Percentiles rank a stretch among this genome's conserved stretches.
Conservation (phyloP, 1,140 invertebrate species). For the Oedothorax gibbosus region DNA sequence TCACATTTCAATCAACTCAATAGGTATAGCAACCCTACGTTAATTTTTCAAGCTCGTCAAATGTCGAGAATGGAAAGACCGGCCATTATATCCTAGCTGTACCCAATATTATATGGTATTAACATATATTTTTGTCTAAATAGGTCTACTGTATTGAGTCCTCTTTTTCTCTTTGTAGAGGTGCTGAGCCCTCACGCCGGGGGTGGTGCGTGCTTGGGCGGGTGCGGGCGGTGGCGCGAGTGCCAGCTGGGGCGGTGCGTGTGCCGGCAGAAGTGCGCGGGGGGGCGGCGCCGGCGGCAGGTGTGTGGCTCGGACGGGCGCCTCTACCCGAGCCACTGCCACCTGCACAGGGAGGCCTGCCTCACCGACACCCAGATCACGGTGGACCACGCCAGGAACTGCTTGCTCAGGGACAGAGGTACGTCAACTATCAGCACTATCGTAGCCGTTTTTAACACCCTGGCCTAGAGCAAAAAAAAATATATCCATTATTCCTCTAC, state of each 20-base stretch:
- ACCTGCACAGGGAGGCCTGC: slow-evolving; percentile 79
- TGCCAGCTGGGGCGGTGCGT: slow-evolving; percentile 76
- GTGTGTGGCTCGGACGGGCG: slow-evolving; percentile 82
- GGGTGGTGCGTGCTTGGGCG: slow-evolving; percentile 70
- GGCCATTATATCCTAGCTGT: no score
- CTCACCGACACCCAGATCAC: slow-evolving; percentile 73
- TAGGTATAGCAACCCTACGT: no score
- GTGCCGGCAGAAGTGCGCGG: slow-evolving; percentile 74
- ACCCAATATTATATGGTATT: no score
- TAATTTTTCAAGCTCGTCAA: no score
- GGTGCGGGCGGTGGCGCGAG: slow-evolving; percentile 78
- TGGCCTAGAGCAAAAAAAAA: no score
- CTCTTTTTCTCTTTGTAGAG: not conserved
- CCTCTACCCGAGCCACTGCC: slow-evolving; percentile 81
- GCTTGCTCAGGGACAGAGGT: slow-evolving; percentile 47
- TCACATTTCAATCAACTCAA: no score
- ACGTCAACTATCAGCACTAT: not conserved
- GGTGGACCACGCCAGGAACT: slow-evolving; percentile 68
- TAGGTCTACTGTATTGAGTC: not conserved
- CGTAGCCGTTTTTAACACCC: no score
- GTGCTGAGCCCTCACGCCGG: not conserved
- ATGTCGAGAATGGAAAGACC: no score
- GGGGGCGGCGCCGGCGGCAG: slow-evolving; percentile 68
- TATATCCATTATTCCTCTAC: no score
- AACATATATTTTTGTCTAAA: no score